Evolutionary conservation across 2,797 vertebrate species (phyloP), one percentile per base, ranked within the genome.

Genomic region (Anniella stebbinsi): DNA sequence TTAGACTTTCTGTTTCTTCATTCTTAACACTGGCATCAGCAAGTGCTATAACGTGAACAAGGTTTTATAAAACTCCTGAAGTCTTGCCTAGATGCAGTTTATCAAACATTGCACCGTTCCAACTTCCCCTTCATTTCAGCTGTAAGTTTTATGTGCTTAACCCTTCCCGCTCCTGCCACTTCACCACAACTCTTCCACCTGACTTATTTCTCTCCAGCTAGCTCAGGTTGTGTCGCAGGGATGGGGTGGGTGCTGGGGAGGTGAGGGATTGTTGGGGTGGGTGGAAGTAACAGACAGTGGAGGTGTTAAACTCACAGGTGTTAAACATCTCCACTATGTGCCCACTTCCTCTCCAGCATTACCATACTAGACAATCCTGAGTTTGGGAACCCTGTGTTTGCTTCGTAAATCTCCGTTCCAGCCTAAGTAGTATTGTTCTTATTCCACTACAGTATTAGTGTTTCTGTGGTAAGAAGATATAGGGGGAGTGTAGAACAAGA

Each of bases 61-160:
- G 91, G 67, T 94, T 78, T 88, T 86, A n/a, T 80, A 57, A 85
- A 91, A 45, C 75, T 5, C 77, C 9, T 72, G 86, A n/a, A 0
- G 0, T 92, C 90, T 93, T 69, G 83, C 88, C 77, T 89, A 0
- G 0, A 3, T 86, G 3, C 48, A 77, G 92, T 48, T 90, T 86
- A 72, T n/a, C 51, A 54, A 70, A 28, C n/a, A 54, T 36, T 85
- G 51, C 69, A 85, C 15, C 84, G 30, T 87, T 82, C 69, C 11
- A 38, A 78, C 21, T 77, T 3, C 17, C 28, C 60, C 18, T 69
- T 69, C 15, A n/a, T n/a, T n/a, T n/a, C n/a, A n/a, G n/a, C n/a
- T n/a, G n/a, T n/a, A n/a, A n/a, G n/a, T n/a, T n/a, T n/a, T n/a
- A n/a, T n/a, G 30, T 45, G 2, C 11, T 73, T 73, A 86, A 60